Evolutionary conservation across 2,113 vertebrate genomes (phyloP), one percentile per base, ranked within the genome.

Genomic region (Kryptolebias marmoratus): DNA sequence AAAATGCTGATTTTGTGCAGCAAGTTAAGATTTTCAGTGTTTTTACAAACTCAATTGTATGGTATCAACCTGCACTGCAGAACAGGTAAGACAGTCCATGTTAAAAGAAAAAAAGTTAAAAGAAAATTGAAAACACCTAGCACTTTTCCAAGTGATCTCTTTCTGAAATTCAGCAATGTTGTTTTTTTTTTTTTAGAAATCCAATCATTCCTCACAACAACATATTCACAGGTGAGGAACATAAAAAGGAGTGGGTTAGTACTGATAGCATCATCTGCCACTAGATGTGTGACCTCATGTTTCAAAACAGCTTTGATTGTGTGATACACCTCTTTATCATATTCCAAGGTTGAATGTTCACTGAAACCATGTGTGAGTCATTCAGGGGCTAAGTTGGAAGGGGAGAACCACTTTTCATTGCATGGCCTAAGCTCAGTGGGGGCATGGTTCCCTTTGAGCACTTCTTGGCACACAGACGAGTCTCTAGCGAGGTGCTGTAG

Each of bases 71-170:
- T 5, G 84, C 15, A 18, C 80, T 15, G 94, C 93, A 15, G 93
- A 86, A 76, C 95, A 94, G 0, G 79, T 61, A 9, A 96, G 75
- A 54, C 68, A 93, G 0, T 88, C 82, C 9, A 67, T 91, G 8
- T 22, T 90, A 6, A 91, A 77, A 0, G 93, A 93, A 81, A 30
- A 91, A 11, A 96, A 58, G 94, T 88, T 22, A 22, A 22, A 22
- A 22, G 22, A 0, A 95, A 94, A 4, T 96, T 95, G 68, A 96
- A 96, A 42, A 94, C 94, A 30, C 93, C 91, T 42, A 86, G 65
- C 7, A 93, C 69, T 94, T 54, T 92, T 78, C 95, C 96, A 96
- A 0, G 91, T 92, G 48, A 97, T 94, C 0, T 53, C 94, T 91
- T 0, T 91, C 7, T 89, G 0, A 93, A 80, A 57, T 95, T 93